Base-by-base conservation (phyloP, 2,888 invertebrate species). In the Nineta flava region DNA sequence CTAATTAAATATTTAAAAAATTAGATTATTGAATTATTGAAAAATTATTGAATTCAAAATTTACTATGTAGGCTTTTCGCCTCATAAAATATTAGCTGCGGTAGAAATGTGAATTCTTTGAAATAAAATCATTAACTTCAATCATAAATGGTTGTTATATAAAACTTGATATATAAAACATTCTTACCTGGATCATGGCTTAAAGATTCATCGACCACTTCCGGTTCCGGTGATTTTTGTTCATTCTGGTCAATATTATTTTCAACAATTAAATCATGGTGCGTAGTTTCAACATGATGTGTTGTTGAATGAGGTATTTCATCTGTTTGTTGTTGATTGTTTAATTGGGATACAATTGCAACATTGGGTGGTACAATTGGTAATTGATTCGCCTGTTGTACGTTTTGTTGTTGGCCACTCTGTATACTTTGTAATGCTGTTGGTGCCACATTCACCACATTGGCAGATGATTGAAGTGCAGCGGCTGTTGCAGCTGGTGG, bases 371-470 rank as follows among this genome's bases (percentile, higher is more conserved):
- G 38, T 6, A 38, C 38, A 38, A 38, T 15, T 13, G 38, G 15
- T 15, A 15, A 10, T 55, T 52, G 42, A 48, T 51, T 21, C 51
- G 57, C 26, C 53, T 57, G 13, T 26, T 46, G 51, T 1, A 38
- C 52, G 7, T 26, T 26, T 26, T 26, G 26, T 26, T 26, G 26
- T 7, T 26, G 26, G 1, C 6, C 7, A 26, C 26, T 26, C 7
- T 26, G 26, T 21, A 50, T 55, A 53, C 62, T 62, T 26, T 64
- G 62, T 26, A 61, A n/a, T 58, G 56, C 38, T 58, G 50, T 38
- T 54, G 53, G 43, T 7, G 45, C 21, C 17, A 41, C 21, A 7
- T 46, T 50, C 5, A 45, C 44, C 19, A 48, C 43, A 40, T 26
- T 44, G 34, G 17, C 12, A 9, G 13, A 13, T 10, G 12, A 16